phyloP scores from a whole-genome alignment of 2,113 vertebrate species.

The Cairina moschata region DNA sequence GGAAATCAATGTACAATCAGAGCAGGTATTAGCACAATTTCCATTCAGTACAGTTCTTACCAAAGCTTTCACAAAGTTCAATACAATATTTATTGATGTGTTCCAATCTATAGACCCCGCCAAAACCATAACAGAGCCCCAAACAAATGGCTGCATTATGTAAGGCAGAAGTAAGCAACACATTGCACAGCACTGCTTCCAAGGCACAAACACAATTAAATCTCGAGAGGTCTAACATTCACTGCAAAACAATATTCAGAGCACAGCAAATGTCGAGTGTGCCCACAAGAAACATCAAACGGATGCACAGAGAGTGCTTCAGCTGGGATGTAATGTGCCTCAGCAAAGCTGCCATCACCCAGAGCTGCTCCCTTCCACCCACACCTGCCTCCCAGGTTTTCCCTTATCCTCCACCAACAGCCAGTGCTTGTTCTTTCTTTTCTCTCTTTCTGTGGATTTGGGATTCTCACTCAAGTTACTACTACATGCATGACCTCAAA shows the following conservation, averaged over 20 bases:
- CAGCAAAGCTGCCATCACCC: not conserved
- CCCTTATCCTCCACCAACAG: not conserved
- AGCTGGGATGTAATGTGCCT: not conserved
- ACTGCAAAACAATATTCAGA: not conserved
- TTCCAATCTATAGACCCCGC: not conserved
- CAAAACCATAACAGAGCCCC: not conserved
- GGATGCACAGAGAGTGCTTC: not conserved
- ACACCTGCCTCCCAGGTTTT: not conserved
- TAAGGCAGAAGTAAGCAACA: not conserved
- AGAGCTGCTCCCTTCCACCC: not conserved
- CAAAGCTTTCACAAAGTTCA: not conserved
- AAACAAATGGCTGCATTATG: not conserved
- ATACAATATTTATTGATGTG: constrained; percentile 4
- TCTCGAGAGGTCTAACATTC: not conserved
- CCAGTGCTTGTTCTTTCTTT: not conserved
- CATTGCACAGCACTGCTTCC: not conserved
- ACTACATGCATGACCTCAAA: not conserved
- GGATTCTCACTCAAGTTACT: not conserved
- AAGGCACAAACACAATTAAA: not conserved
- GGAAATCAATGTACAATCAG: not conserved
- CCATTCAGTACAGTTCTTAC: not conserved
- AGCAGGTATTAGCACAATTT: not conserved
- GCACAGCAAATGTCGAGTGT: not conserved
- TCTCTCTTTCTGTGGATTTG: not conserved
- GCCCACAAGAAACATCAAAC: not conserved